A percentile compares a stretch with the other conserved stretches of the same genome.
Conservation (phyloP, 2,113 vertebrate genomes). For the Erythrocercus mccallii region DNA sequence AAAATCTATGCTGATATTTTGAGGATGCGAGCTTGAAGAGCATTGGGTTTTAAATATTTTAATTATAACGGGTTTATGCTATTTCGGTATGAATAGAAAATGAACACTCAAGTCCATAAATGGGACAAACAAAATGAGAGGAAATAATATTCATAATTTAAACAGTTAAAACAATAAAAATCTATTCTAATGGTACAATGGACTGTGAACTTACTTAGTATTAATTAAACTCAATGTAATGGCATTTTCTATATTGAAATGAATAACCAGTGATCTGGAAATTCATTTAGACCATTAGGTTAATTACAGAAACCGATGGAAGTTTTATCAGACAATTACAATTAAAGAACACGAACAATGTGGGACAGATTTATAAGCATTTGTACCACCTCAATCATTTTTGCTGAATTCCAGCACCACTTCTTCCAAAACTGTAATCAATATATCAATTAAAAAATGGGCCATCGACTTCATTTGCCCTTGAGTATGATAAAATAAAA, state of each 20-base stretch:
- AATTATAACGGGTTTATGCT: neutral
- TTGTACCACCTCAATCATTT: slow-evolving; percentile 66
- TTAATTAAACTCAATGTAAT: slow-evolving; percentile 62
- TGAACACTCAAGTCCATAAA: neutral
- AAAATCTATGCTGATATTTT: neutral
- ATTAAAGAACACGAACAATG: slow-evolving; percentile 52
- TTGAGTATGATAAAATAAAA: slow-evolving; percentile 22
- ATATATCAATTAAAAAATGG: slow-evolving; percentile 65
- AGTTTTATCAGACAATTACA: slow-evolving; percentile 74
- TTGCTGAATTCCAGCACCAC: slow-evolving; percentile 39
- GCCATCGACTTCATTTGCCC: slow-evolving; percentile 38
- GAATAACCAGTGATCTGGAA: slow-evolving; percentile 73
- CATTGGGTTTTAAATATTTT: neutral
- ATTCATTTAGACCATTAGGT: slow-evolving; percentile 76
- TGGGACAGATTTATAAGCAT: slow-evolving; percentile 67
- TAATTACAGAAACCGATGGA: slow-evolving; percentile 77
- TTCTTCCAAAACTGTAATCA: slow-evolving; percentile 56
- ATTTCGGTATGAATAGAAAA: neutral
- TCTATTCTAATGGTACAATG: slow-evolving; percentile 5
- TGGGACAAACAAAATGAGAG: neutral
- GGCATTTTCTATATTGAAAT: slow-evolving; percentile 57
- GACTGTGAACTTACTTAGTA: slow-evolving; percentile 33
- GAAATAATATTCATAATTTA: slow-evolving; percentile 11
- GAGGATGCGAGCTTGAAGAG: neutral
- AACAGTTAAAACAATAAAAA: slow-evolving; percentile 44